phyloP scores from a whole-genome alignment of 1,140 invertebrate species.

The Phymorhynchus buccinoides region DNA sequence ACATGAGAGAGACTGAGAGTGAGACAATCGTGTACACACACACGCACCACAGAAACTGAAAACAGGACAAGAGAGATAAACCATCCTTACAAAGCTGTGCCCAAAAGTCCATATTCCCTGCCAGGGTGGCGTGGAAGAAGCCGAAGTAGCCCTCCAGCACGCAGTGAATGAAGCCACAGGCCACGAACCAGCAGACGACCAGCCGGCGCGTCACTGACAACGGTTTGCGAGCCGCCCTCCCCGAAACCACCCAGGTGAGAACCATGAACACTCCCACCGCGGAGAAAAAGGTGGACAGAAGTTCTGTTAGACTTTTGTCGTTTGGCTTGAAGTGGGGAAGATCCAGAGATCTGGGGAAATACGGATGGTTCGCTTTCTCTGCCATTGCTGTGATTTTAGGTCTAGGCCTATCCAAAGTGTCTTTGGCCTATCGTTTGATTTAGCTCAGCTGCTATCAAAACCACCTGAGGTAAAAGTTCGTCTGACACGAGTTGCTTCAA shows the following conservation, averaged over 20 bases:
- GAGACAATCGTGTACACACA: too few species aligned
- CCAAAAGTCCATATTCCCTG: slow-evolving; percentile 58
- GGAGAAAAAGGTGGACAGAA: slow-evolving; percentile 58
- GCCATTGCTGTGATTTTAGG: too few species aligned
- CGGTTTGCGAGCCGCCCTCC: slow-evolving; percentile 36
- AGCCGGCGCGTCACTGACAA: slow-evolving; percentile 51
- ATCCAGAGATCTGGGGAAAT: slow-evolving; percentile 56
- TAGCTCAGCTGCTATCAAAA: too few species aligned
- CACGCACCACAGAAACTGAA: too few species aligned
- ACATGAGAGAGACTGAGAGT: too few species aligned
- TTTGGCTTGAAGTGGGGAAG: slow-evolving; percentile 64
- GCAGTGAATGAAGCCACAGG: slow-evolving; percentile 67
- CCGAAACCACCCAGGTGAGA: slow-evolving; percentile 42
- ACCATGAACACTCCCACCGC: slow-evolving; percentile 48
- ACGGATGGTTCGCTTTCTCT: slow-evolving; percentile 50
- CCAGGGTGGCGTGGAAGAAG: slow-evolving; percentile 60
- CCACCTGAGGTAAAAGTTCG: too few species aligned
- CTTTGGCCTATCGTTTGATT: too few species aligned
- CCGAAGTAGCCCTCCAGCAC: slow-evolving; percentile 68
- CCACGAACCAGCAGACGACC: slow-evolving; percentile 65
- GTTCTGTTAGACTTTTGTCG: slow-evolving; percentile 44
- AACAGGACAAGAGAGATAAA: not conserved
- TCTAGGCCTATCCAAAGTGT: too few species aligned
- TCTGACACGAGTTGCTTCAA: too few species aligned
- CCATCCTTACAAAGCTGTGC: slow-evolving; percentile 68